These are phyloP conservation scores for Trissoscelio sp. DNA, from an alignment of 2,888 invertebrate genomes.

Conservation along the genomic window DNA sequence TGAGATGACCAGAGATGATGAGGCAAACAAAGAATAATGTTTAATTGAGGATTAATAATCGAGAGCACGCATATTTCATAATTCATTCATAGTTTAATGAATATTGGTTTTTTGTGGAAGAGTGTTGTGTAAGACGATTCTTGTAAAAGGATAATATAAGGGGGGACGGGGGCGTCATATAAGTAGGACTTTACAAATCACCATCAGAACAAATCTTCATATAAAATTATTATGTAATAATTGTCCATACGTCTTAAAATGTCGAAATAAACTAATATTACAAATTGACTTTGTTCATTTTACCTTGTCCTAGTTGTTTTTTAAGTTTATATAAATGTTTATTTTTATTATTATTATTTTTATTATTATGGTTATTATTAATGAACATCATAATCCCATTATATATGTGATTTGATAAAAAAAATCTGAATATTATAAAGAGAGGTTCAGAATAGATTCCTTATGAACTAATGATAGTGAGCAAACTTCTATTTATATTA, in stretches of 20 bases:
- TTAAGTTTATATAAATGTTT: no score
- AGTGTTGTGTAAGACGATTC: conserved; percentile 77
- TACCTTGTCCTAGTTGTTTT: not conserved
- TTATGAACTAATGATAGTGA: no score
- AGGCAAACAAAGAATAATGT: conserved; percentile 74
- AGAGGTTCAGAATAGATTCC: no score
- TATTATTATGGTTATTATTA: no score
- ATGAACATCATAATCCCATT: no score
- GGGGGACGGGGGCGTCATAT: conserved; percentile 58
- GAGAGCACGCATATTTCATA: conserved; percentile 79
- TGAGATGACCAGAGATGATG: conserved; percentile 21
- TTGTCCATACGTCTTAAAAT: conserved; percentile 83
- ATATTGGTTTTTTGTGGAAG: conserved; percentile 76
- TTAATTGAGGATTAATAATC: conserved; percentile 79
- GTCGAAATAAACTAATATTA: conserved; percentile 82
- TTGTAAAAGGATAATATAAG: conserved; percentile 71
- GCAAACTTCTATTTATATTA: no score
- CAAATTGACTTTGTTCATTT: conserved; percentile 60
- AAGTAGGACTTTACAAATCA: conserved; percentile 74
- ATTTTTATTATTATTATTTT: no score
- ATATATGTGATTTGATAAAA: no score
- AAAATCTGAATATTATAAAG: no score
- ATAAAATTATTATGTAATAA: conserved; percentile 83
- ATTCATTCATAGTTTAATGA: conserved; percentile 79
- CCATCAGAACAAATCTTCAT: conserved; percentile 80